Evolutionary conservation across 2,888 invertebrate species (phyloP).

Genomic region (Fabriciana adippe): DNA sequence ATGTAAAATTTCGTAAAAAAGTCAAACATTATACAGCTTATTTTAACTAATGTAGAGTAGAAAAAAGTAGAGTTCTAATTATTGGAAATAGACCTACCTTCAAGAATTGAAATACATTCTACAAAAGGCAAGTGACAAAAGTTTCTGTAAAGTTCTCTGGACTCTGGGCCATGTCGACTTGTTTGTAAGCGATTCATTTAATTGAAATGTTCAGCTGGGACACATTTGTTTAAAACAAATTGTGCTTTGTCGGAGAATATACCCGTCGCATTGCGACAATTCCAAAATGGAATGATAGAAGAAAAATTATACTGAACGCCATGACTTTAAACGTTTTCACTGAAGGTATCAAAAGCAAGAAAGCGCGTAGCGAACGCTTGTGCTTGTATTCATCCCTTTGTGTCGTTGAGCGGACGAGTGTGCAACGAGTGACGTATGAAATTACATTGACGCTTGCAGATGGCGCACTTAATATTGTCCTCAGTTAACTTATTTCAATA

Average conservation of each 20-base stretch:
- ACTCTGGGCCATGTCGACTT: neutral
- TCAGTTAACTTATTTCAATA: neutral
- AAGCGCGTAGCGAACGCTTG: conserved; percentile 58
- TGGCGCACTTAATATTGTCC: conserved; percentile 37
- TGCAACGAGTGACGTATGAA: conserved; percentile 42
- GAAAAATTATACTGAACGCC: conserved; percentile 43
- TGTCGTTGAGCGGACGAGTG: conserved; percentile 55
- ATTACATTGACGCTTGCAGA: conserved; percentile 37
- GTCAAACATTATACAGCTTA: no score
- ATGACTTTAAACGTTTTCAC: neutral
- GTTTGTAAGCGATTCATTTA: conserved; percentile 13
- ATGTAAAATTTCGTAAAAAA: no score
- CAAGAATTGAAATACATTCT: no score
- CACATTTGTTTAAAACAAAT: conserved; percentile 22
- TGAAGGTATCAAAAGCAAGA: conserved; percentile 10
- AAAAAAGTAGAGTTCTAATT: no score
- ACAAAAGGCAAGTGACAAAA: neutral
- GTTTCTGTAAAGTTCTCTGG: conserved; percentile 11
- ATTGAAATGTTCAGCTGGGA: conserved; percentile 22
- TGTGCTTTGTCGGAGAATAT: conserved; percentile 11
- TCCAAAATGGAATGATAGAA: conserved; percentile 38
- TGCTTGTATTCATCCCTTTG: conserved; percentile 62
- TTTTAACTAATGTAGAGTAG: no score
- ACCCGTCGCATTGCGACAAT: conserved; percentile 13
- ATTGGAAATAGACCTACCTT: no score